These are phyloP conservation scores for Phylloscopus collybita DNA, from an alignment of 2,797 vertebrate species.

Conservation along the genomic window DNA sequence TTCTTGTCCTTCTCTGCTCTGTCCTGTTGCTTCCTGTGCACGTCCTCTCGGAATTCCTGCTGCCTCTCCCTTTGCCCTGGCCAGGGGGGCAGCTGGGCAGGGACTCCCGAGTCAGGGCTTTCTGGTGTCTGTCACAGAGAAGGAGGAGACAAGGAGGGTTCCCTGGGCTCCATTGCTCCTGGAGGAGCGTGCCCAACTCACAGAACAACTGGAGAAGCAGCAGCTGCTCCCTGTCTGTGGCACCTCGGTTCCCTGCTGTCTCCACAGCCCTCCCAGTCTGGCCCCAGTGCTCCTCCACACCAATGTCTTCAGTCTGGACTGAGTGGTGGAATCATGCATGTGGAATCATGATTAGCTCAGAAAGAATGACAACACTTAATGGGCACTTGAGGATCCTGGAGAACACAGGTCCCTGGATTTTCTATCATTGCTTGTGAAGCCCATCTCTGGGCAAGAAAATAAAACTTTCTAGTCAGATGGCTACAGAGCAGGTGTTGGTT, in stretches of 20 bases:
- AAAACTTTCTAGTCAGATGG: neutral
- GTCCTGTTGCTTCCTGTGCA: too few species aligned
- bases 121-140: neutral
- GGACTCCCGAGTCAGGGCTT: rapidly evolving
- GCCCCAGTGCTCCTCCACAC: neutral
- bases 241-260: neutral
- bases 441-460: neutral
- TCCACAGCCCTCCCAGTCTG: neutral
- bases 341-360: neutral
- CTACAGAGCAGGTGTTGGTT: neutral
- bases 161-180: neutral
- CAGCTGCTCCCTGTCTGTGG: neutral
- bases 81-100: neutral
- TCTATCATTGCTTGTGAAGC: neutral
- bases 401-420: neutral
- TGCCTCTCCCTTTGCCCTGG: neutral
- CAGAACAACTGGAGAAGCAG: neutral
- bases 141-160: neutral
- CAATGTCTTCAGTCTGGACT: neutral
- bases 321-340: neutral
- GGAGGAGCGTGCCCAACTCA: neutral
- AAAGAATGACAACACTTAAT: neutral
- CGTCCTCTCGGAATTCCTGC: too few species aligned
- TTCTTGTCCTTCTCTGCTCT: too few species aligned
- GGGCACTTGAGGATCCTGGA: neutral